phyloP scores from a whole-genome alignment of 64 coral and sea anemone species.

The Pachyseris speciosa region DNA sequence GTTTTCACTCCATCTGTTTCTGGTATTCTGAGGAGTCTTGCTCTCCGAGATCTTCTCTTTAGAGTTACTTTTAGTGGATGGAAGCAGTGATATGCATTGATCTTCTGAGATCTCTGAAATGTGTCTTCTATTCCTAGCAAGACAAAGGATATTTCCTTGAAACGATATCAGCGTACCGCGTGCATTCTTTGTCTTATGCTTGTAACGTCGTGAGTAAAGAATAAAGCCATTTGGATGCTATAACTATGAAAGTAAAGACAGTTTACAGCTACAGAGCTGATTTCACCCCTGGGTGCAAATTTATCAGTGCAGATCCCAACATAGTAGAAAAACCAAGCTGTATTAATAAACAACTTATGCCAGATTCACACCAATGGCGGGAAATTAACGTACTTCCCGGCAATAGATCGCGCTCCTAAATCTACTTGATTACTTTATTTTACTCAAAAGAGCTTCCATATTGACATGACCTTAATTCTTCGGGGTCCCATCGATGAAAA shows the following conservation, averaged over 20 bases:
- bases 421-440: neutral
- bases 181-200: too few species aligned
- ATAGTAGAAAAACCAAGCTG: neutral
- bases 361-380: neutral
- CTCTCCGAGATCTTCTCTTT: slow-evolving; percentile 14
- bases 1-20: slow-evolving; percentile 10
- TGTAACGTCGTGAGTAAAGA: too few species aligned
- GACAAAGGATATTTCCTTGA: neutral
- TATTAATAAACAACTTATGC: neutral
- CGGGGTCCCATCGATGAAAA: neutral
- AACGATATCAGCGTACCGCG: neutral
- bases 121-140: slow-evolving; percentile 16
- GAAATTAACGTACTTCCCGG: neutral
- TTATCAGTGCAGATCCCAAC: too few species aligned
- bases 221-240: too few species aligned
- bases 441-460: neutral
- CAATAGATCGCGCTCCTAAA: neutral
- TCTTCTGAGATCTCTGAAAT: slow-evolving; percentile 54
- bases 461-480: neutral
- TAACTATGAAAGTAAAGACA: too few species aligned
- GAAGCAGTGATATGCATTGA: slow-evolving; percentile 42
- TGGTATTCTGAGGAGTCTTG: slow-evolving; percentile 49
- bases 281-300: too few species aligned
- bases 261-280: too few species aligned
- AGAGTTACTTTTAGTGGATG: neutral